Percentiles rank a stretch among this genome's conserved stretches.
phyloP scores from a whole-genome alignment of 2,888 invertebrate species.

The Hydroisotoma schaefferi region DNA sequence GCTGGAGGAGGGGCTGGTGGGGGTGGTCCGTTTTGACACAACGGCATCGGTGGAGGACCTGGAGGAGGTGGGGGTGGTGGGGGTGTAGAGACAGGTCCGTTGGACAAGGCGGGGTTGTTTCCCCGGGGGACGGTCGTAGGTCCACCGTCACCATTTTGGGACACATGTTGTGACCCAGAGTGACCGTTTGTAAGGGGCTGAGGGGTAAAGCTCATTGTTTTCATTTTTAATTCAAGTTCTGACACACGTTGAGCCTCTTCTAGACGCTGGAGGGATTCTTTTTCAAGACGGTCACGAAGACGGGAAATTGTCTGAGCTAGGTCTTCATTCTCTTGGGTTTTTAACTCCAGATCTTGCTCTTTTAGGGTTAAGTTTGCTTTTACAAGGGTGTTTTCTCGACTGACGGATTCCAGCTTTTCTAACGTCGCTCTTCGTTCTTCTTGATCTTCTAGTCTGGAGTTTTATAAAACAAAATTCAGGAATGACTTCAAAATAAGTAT shows the following conservation, averaged over 20 bases:
- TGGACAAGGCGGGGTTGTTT: background rate
- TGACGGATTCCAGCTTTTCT: slow-evolving; percentile 79
- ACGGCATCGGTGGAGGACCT: slow-evolving; percentile 42
- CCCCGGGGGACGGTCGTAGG: background rate
- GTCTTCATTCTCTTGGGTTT: slow-evolving; percentile 72
- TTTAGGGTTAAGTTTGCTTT: slow-evolving; percentile 80
- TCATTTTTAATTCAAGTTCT: slow-evolving; percentile 54
- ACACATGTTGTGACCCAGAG: background rate
- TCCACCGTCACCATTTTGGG: background rate
- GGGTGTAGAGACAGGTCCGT: slow-evolving; percentile 56
- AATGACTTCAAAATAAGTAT: background rate
- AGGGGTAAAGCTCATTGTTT: background rate
- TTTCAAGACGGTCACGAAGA: slow-evolving; percentile 81
- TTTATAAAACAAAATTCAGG: slow-evolving; percentile 4
- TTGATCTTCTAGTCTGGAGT: slow-evolving; percentile 73
- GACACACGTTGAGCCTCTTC: slow-evolving; percentile 75
- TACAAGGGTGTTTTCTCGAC: slow-evolving; percentile 83
- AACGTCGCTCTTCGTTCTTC: slow-evolving; percentile 84
- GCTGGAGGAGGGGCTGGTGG: slow-evolving; percentile 47
- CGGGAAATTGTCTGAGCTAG: slow-evolving; percentile 61
- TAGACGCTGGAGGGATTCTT: slow-evolving; percentile 80
- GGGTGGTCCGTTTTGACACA: slow-evolving; percentile 51
- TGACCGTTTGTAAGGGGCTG: background rate
- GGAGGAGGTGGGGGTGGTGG: slow-evolving; percentile 57
- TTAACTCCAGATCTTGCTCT: slow-evolving; percentile 86